Evolutionary conservation across 2,113 vertebrate genomes (phyloP).

Genomic region (Microcebus jonahi): DNA sequence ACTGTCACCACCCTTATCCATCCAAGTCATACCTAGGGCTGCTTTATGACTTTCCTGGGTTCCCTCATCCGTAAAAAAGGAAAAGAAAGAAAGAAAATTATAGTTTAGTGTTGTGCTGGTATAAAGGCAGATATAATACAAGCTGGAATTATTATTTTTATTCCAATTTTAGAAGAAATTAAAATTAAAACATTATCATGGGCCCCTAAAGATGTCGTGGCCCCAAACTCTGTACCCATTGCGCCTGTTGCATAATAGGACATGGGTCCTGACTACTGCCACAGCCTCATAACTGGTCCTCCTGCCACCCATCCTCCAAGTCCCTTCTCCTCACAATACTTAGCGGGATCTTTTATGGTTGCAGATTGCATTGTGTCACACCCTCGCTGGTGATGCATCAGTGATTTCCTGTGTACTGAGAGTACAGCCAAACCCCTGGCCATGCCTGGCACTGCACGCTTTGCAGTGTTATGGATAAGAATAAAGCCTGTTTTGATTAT

Average conservation of each 20-base stretch:
- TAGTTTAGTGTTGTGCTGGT: background rate
- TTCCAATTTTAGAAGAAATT: background rate
- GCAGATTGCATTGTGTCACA: background rate
- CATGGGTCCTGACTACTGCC: background rate
- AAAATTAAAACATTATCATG: slow-evolving; percentile 15
- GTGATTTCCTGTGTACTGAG: background rate
- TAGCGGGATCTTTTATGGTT: background rate
- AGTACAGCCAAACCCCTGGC: background rate
- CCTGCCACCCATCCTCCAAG: background rate
- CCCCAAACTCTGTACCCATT: background rate
- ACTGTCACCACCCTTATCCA: too few relatives aligned
- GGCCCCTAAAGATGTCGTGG: background rate
- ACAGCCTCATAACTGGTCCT: background rate
- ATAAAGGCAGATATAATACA: background rate
- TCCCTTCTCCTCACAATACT: background rate
- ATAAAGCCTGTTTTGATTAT: background rate
- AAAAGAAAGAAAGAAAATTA: background rate
- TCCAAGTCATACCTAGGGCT: background rate
- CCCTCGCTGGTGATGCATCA: background rate
- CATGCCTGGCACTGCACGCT: background rate
- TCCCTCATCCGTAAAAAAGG: background rate
- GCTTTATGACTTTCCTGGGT: background rate
- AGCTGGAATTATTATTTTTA: background rate
- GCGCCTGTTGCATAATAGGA: background rate
- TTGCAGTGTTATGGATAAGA: background rate